Evolutionary conservation across 2,113 vertebrate species (phyloP), one percentile per base, ranked within the genome.

Genomic region (Dascyllus trimaculatus): DNA sequence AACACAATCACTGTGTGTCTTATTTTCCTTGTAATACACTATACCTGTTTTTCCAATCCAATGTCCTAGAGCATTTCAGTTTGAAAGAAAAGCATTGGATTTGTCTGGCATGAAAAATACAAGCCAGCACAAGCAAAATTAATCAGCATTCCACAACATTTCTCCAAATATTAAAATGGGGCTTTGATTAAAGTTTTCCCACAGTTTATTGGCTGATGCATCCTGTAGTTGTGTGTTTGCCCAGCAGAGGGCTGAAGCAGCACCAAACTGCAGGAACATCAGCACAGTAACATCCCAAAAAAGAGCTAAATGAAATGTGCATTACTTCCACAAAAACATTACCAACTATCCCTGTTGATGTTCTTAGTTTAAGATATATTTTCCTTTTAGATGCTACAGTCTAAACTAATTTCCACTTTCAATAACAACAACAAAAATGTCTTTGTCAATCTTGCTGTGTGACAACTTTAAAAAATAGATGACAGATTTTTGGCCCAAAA

Each of bases 221-320:
- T 5, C 1, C 2, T 85, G 90, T 56, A 87, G 54, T 83, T 54
- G 6, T 38, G 24, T 48, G 53, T 66, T 64, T 80, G 49, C 0
- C 90, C 91, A 92, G 87, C 78, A 92, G 89, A 62, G 87, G 91
- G 91, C 85, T 76, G 25, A 46, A 56, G 29, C 49, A 51, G 56
- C 65, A 21, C 13, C 61, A 75, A n/a, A 40, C 57, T 54, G 5
- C 24, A 66, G 61, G 1, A 57, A 24, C 64, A 49, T 38, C 46
- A 79, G 54, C 45, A 46, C 40, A 46, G 35, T 48, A 51, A 18
- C 10, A 75, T 60, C 25, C 56, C 43, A 24, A 57, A 10, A 11
- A 57, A 14, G 14, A 65, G 19, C 26, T 66, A 24, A 17, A 72
- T 54, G 21, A 71, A 75, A 79, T 11, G 17, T 35, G 7, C n/a